phyloP scores from a whole-genome alignment of 2,888 invertebrate species.

The Parnassius orleans region DNA sequence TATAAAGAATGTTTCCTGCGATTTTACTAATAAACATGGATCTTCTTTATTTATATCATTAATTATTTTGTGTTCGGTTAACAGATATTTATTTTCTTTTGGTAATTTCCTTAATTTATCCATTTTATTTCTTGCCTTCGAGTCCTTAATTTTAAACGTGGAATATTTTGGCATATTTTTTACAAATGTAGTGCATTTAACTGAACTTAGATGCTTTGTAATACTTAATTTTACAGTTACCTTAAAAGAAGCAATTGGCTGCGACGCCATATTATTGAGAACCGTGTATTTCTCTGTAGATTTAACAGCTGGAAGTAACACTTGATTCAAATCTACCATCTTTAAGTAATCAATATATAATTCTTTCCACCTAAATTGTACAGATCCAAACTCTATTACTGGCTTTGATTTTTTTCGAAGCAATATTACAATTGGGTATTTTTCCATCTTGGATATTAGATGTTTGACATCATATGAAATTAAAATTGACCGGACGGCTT shows the following conservation, averaged over 20 bases:
- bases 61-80: not conserved
- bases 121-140: constrained; percentile 10
- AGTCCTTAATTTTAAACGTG: constrained; percentile 11
- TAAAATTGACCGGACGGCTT: constrained; percentile 43
- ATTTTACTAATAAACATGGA: not conserved
- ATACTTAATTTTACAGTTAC: constrained; percentile 51
- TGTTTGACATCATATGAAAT: constrained; percentile 41
- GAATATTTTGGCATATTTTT: not conserved
- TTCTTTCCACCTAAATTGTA: constrained; percentile 54
- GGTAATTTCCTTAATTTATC: not conserved
- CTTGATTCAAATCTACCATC: constrained; percentile 34
- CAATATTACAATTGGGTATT: constrained; percentile 54
- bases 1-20: not conserved
- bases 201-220: constrained; percentile 6
- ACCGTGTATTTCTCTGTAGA: constrained; percentile 45
- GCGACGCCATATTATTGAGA: constrained; percentile 43
- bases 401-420: constrained; percentile 46
- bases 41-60: not conserved
- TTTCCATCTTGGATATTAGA: constrained; percentile 52
- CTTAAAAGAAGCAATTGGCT: constrained; percentile 45
- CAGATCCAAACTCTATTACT: constrained; percentile 47
- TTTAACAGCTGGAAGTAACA: constrained; percentile 37
- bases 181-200: constrained; percentile 2
- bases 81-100: not conserved
- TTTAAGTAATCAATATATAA: constrained; percentile 50